A percentile compares a stretch with the other conserved stretches of the same genome.
Evolutionary conservation across 2,888 invertebrate genomes (phyloP).

Genomic region (Eremobia ochroleuca): DNA sequence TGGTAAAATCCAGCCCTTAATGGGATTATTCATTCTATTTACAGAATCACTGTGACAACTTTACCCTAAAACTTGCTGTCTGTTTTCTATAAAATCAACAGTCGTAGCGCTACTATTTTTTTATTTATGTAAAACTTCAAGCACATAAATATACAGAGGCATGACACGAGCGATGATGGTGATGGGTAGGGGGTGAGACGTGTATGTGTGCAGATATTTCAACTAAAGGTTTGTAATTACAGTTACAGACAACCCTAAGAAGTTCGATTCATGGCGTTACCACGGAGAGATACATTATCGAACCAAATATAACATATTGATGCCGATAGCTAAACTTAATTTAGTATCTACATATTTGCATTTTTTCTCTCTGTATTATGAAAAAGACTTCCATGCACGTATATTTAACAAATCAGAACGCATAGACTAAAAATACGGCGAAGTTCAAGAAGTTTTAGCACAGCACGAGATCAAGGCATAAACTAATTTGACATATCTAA

Average conservation of each 20-base stretch:
- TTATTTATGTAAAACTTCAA: too few relatives aligned
- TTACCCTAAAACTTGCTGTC: background rate
- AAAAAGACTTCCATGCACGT: background rate
- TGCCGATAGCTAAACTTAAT: background rate
- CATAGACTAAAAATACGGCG: background rate
- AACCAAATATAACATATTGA: background rate
- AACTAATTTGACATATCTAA: background rate
- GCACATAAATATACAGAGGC: too few relatives aligned
- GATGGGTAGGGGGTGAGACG: too few relatives aligned
- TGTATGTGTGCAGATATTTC: background rate
- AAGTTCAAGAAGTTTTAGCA: background rate
- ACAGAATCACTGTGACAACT: background rate
- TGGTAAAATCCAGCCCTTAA: too few relatives aligned
- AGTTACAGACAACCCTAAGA: background rate
- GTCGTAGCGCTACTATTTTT: background rate
- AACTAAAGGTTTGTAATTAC: conserved; percentile 16
- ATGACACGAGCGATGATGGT: too few relatives aligned
- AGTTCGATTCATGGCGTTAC: conserved; percentile 1
- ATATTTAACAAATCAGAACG: background rate
- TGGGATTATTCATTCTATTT: background rate
- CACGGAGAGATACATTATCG: background rate
- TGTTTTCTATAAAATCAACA: background rate
- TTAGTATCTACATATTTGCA: background rate
- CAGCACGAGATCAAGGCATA: background rate
- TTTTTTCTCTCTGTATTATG: background rate